Base-by-base conservation (phyloP, 1,140 invertebrate species). In the Apis florea region DNA sequence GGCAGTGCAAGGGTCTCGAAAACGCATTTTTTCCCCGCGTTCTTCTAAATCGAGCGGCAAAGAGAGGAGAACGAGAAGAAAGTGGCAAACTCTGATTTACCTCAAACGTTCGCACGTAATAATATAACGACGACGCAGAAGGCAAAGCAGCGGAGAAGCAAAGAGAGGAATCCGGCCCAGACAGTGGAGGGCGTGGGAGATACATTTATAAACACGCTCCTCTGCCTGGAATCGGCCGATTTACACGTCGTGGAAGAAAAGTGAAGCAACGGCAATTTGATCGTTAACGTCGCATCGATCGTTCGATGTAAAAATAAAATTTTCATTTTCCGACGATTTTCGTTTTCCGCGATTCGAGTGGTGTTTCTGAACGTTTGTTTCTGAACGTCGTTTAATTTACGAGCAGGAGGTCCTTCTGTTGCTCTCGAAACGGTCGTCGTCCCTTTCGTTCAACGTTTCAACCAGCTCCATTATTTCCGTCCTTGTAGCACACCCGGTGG, bases 121-220 rank as follows among this genome's bases (percentile, higher is more conserved):
- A 86, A 75, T 79, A 74, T 72, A 72, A 53, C 70, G 74, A 67
- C 67, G 58, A n/a, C 40, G 31, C 58, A 61, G 49, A 51, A 40
- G 63, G 79, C 24, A 63, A 26, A n/a, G 53, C 26, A 75, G 24
- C 40, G 26, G 26, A 31, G 68, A 2, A 8, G 58, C 76, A 89
- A 89, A 89, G 79, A 83, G 88, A 89, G 86, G 88, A 89, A 82
- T 82, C 72, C 19, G 49, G 83, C 85, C 21, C 86, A 91, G 90
- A 92, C 91, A 88, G 88, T 88, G 85, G 88, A 91, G 89, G 91
- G 91, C 91, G 91, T 92, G 90, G 91, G 91, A 92, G 91, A 92
- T 89, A 88, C 91, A 92, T 92, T 92, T 92, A 90, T 90, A 90
- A 90, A 91, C 90, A 91, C 90, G 90, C 87, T 86, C 72, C 80